Percentiles rank a stretch among this genome's conserved stretches.
Conservation (phyloP, 1,140 invertebrate species). For the Pseudoatta argentina region DNA sequence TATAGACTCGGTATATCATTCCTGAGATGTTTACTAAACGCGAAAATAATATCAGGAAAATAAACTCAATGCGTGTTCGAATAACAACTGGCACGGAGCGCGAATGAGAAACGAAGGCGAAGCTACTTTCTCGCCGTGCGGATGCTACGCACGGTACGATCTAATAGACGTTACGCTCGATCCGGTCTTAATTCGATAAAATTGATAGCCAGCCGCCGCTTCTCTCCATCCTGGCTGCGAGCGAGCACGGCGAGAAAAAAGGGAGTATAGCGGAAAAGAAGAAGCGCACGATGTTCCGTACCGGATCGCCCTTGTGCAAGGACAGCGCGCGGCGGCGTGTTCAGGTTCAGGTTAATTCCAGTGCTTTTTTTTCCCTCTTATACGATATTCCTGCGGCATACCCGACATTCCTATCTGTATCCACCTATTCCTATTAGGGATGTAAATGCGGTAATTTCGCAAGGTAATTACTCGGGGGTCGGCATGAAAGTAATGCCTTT, state of each 20-base stretch:
- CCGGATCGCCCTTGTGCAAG: conserved; percentile 72
- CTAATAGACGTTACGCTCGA: conserved; percentile 74
- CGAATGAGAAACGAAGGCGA: conserved; percentile 52
- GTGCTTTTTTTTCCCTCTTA: conserved; percentile 54
- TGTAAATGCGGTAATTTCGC: conserved; percentile 82
- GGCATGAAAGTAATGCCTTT: conserved; percentile 79
- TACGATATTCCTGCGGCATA: conserved; percentile 73
- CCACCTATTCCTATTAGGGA: conserved; percentile 81
- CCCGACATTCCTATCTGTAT: conserved; percentile 80
- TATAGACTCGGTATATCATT: not conserved
- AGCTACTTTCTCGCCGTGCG: conserved; percentile 30
- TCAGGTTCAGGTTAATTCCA: conserved; percentile 75
- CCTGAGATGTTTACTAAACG: conserved; percentile 22
- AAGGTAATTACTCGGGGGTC: conserved; percentile 78
- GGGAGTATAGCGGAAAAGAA: not conserved
- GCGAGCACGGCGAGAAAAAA: conserved; percentile 41
- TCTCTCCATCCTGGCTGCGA: conserved; percentile 23
- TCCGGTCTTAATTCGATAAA: conserved; percentile 75
- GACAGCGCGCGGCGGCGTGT: conserved; percentile 70
- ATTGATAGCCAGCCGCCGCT: conserved; percentile 67
- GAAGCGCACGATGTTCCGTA: conserved; percentile 55
- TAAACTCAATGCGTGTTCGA: conserved; percentile 36
- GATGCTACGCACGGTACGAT: conserved; percentile 45
- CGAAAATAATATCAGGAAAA: conserved; percentile 35
- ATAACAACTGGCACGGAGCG: conserved; percentile 41